A percentile compares a stretch with the other conserved stretches of the same genome.
phyloP scores from a whole-genome alignment of 2,888 invertebrate genomes.

The Odontothrips loti region DNA sequence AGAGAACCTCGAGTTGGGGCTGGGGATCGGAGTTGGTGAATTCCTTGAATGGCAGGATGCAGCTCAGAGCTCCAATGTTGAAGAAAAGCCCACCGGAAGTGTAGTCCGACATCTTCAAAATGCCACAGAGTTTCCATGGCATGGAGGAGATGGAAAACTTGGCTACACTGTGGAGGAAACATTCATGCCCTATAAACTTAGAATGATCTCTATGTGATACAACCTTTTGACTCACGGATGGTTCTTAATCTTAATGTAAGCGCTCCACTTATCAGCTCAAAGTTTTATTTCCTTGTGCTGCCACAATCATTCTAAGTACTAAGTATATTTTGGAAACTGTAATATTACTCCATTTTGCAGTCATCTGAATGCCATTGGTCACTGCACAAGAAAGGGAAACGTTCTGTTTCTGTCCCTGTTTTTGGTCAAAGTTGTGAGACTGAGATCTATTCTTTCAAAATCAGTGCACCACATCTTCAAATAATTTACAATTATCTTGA shows the following conservation, averaged over 20 bases:
- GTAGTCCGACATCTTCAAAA: neutral
- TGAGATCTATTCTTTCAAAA: too few relatives aligned
- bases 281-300: too few relatives aligned
- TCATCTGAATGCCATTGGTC: too few relatives aligned
- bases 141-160: neutral
- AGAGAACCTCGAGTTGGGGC: neutral
- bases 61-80: neutral
- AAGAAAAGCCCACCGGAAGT: neutral
- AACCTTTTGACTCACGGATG: neutral
- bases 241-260: neutral
- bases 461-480: neutral
- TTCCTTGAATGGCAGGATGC: slow-evolving; percentile 24
- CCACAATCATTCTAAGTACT: too few relatives aligned
- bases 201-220: slow-evolving; percentile 5
- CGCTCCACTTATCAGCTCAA: too few relatives aligned
- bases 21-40: neutral
- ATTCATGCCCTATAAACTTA: neutral
- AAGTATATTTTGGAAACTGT: too few relatives aligned
- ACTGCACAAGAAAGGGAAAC: too few relatives aligned
- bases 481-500: neutral
- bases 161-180: slow-evolving; percentile 8
- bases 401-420: too few relatives aligned
- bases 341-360: too few relatives aligned
- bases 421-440: too few relatives aligned
- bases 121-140: neutral